These are phyloP conservation scores for Elachura formosa DNA, from an alignment of 2,113 vertebrate species.

Conservation along the genomic window DNA sequence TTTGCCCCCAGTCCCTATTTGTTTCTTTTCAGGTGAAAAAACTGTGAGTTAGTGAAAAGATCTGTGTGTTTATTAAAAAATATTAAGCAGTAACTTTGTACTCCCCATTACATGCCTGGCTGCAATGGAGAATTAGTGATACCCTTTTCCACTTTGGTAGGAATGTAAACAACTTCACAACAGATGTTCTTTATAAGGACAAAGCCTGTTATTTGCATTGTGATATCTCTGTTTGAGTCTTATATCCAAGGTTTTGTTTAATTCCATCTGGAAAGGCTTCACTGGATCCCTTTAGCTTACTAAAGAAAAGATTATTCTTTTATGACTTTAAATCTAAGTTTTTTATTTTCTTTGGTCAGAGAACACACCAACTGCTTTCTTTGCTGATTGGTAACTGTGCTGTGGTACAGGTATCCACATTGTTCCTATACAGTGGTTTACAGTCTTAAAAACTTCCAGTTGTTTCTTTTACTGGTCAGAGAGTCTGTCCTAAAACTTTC, in stretches of 20 bases:
- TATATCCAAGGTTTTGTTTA: constrained; percentile 39
- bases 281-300: background rate
- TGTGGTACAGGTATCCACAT: background rate
- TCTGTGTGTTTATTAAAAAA: background rate
- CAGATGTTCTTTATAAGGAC: constrained; percentile 50
- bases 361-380: background rate
- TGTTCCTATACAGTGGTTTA: background rate
- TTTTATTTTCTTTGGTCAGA: background rate
- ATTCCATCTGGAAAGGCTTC: constrained; percentile 50
- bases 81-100: background rate
- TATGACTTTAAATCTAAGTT: background rate
- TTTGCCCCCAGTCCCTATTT: background rate
- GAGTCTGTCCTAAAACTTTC: background rate
- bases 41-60: background rate
- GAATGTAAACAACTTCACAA: constrained; percentile 50
- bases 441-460: background rate
- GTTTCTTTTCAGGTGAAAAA: background rate
- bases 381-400: background rate
- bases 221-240: constrained; percentile 4
- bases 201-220: constrained; percentile 28
- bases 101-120: background rate
- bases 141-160: background rate
- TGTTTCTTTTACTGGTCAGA: background rate
- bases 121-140: background rate
- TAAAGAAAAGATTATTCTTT: constrained; percentile 25